Percentiles rank a stretch among this genome's conserved stretches.
Evolutionary conservation across 1,140 invertebrate genomes (phyloP).

Genomic region (Saccostrea cuccullata): DNA sequence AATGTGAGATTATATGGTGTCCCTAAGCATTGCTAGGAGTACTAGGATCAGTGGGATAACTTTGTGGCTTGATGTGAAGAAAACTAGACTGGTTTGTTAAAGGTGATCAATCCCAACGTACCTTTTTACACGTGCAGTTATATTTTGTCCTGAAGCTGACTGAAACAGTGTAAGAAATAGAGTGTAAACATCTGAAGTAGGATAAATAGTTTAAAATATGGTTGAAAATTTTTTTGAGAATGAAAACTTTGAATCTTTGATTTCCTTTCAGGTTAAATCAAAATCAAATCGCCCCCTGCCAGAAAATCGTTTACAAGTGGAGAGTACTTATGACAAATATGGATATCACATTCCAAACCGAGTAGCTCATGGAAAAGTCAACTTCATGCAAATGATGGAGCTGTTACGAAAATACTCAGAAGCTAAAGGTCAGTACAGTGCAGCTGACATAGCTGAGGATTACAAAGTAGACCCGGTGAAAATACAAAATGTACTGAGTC

Average conservation of each 20-base stretch:
- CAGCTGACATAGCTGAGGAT: slow-evolving; percentile 47
- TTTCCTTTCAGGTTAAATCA: slow-evolving; percentile 27
- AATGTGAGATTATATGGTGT: not conserved
- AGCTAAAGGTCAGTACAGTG: not conserved
- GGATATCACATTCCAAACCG: slow-evolving; percentile 40
- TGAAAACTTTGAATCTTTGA: not conserved
- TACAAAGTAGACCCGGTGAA: slow-evolving; percentile 44
- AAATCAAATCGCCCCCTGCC: slow-evolving; percentile 39
- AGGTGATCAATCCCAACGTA: not conserved
- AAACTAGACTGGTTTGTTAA: not conserved
- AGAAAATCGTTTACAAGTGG: slow-evolving; percentile 11
- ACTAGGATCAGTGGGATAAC: not conserved
- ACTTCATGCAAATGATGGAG: slow-evolving; percentile 28
- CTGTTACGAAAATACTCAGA: slow-evolving; percentile 39
- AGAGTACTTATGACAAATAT: slow-evolving; percentile 31
- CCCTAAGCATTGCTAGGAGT: not conserved
- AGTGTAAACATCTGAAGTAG: too few relatives aligned
- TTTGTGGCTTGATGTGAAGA: not conserved
- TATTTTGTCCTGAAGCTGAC: not conserved
- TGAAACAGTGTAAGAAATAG: not conserved
- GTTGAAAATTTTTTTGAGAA: not conserved
- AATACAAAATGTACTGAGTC: slow-evolving; percentile 44
- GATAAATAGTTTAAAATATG: not conserved
- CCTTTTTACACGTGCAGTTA: not conserved
- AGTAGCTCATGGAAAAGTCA: slow-evolving; percentile 42